Base-by-base conservation (phyloP, 23 tunicate genomes). In the Botrylloides violaceus region DNA sequence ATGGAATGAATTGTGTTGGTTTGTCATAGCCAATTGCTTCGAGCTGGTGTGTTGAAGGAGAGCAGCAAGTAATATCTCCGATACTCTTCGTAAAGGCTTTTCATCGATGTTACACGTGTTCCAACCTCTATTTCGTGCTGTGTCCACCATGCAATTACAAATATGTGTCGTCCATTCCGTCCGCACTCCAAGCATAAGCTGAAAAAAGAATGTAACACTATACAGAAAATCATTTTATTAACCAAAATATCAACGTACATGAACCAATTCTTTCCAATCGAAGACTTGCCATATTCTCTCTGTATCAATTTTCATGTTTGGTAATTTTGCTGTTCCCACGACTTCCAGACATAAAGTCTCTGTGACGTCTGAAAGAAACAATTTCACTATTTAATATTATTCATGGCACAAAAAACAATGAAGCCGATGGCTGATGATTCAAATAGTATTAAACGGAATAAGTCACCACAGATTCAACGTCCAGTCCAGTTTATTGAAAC, bases 141-240 rank as follows among this genome's bases (percentile, higher is more conserved):
- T 78, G 53, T 88, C 96, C 9, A 77, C 58, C 83, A 83, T 88
- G 47, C 85, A 76, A 80, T 82, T 83, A 78, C 80, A 88, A n/a
- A 88, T 59, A 29, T 88, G 84, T 43, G 74, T 68, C 1, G 88
- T 58, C 49, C 72, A 60, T 15, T 62, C 66, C 38, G 28, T 31
- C 38, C 70, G 33, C 32, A 20, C 61, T 9, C 96, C 96, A 25
- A 50, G 32, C 2, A 79, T 80, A 36, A 88, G 72, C 96, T 88
- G 32, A 4, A 35, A 77, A 48, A 2, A 19, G 43, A 29, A 65
- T 29, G 53, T 43, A 18, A 19, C 49, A 65, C 25, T 65, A 29
- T 7, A 43, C 53, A 43, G 15, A 65, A 65, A 0, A 32, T 9
- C 25, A 20, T 23, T 65, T 20, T 65, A 38, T 24, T 15, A 25